Base-by-base conservation (phyloP, 2,888 invertebrate species). In the Lottia scabra region DNA sequence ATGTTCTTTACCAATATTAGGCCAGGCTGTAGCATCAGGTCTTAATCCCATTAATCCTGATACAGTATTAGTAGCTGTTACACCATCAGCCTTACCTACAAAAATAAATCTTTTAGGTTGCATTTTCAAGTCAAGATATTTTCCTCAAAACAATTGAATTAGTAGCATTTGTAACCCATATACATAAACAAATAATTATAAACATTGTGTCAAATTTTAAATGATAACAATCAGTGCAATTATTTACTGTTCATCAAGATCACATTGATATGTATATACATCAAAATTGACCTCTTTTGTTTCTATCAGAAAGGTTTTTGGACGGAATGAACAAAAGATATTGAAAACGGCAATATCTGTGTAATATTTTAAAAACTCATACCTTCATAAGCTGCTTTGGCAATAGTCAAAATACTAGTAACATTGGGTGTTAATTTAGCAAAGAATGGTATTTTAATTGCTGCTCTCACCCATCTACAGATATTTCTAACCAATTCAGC, bases 381-480 rank as follows among this genome's bases (percentile, higher is more conserved):
- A 94, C 95, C 96, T 91, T 95, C 94, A 83, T 96, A 90, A 0
- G 99, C 99, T 3, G 99, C 99, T 81, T 87, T 90, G 0, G 99
- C 99, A 78, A 99, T 96, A 48, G 91, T 91, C 0, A 95, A 94
- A 68, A 99, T 96, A 78, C 97, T 95, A 0, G 99, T 99, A 38
- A 99, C 97, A 88, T 99, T 99, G 0, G 99, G 99, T 0, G 99
- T 99, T 72, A 99, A 91, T 90, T 99, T 99, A 16, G 98, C 93
- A 90, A 99, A 99, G 91, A 99, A 95, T 2, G 99, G 99, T 78
- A 99, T 96, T 86, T 94, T 94, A 12, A 97, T 93, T 0, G 95
- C 94, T 44, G 91, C 92, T 69, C 94, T 92, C 19, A 99, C 96
- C 99, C 99, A 99, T 71, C 92, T 91, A 0, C 97, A 94, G 85